A percentile compares a stretch with the other conserved stretches of the same genome.
Conservation (phyloP, 2,113 vertebrate genomes). For the Geococcyx californianus region DNA sequence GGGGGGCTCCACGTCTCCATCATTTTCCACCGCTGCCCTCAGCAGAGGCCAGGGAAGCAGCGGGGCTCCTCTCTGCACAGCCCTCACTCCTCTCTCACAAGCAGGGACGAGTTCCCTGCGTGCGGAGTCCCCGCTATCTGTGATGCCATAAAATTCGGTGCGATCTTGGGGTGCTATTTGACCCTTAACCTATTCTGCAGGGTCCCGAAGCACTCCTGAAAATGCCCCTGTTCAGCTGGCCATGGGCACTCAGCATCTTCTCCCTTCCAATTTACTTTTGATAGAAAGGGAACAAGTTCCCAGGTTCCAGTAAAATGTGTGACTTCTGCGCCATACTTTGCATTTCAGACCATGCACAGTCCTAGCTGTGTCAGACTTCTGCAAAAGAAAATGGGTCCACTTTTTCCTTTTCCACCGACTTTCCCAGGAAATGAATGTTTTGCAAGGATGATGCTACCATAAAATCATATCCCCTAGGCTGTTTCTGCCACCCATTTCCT, state of each 20-base stretch:
- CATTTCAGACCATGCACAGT: background rate
- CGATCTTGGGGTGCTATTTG: rapidly evolving
- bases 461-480: background rate
- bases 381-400: background rate
- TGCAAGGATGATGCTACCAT: background rate
- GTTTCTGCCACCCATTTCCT: background rate
- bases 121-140: rapidly evolving
- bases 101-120: background rate
- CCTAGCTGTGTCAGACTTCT: background rate
- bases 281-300: constrained; percentile 2
- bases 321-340: background rate
- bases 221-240: background rate
- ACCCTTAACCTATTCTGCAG: background rate
- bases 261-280: background rate
- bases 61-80: background rate
- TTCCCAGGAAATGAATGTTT: background rate
- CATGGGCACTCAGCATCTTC: background rate
- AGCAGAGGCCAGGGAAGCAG: background rate
- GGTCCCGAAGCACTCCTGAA: background rate
- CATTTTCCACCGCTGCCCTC: background rate
- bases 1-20: no score
- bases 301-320: constrained; percentile 14
- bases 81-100: rapidly evolving
- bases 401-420: background rate
- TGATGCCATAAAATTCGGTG: rapidly evolving